A percentile compares a stretch with the other conserved stretches of the same genome.
Evolutionary conservation across 2,888 invertebrate species (phyloP).

Genomic region (Boloria selene): DNA sequence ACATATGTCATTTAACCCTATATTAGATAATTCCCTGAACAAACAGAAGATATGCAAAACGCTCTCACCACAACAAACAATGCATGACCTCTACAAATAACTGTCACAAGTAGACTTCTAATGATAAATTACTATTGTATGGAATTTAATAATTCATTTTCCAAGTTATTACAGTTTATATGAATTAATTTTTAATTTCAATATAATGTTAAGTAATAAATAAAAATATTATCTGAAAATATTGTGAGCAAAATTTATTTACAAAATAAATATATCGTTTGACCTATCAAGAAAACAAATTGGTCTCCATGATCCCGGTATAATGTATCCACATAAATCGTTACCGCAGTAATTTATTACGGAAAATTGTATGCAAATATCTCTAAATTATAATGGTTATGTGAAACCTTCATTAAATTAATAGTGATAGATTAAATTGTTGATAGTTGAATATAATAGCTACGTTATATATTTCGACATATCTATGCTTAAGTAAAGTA

Average conservation of each 20-base stretch:
- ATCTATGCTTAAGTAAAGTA: no score
- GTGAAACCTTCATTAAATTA: slow-evolving; percentile 23
- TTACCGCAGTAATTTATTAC: slow-evolving; percentile 36
- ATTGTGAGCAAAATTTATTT: slow-evolving; percentile 5
- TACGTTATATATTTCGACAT: not conserved
- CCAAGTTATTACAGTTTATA: not conserved
- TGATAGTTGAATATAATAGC: not conserved
- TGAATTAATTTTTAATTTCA: no score
- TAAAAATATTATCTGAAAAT: not conserved
- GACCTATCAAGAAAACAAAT: slow-evolving; percentile 30
- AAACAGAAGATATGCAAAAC: slow-evolving; percentile 25
- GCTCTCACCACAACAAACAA: slow-evolving; percentile 17
- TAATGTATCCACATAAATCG: slow-evolving; percentile 37
- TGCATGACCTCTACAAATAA: slow-evolving; percentile 22
- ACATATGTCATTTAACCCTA: not conserved
- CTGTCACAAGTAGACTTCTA: slow-evolving; percentile 16
- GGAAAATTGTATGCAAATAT: slow-evolving; percentile 32
- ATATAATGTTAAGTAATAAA: no score
- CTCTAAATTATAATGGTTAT: slow-evolving; percentile 24
- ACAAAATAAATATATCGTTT: slow-evolving; percentile 18
- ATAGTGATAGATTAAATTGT: slow-evolving; percentile 17
- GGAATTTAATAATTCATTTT: slow-evolving; percentile 4
- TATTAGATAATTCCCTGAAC: slow-evolving; percentile 19
- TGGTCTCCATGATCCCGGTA: slow-evolving; percentile 30
- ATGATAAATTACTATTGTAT: slow-evolving; percentile 13